Percentiles rank a stretch among this genome's conserved stretches.
phyloP scores from a whole-genome alignment of 2,888 invertebrate genomes.

The Calliphora vomitoria region DNA sequence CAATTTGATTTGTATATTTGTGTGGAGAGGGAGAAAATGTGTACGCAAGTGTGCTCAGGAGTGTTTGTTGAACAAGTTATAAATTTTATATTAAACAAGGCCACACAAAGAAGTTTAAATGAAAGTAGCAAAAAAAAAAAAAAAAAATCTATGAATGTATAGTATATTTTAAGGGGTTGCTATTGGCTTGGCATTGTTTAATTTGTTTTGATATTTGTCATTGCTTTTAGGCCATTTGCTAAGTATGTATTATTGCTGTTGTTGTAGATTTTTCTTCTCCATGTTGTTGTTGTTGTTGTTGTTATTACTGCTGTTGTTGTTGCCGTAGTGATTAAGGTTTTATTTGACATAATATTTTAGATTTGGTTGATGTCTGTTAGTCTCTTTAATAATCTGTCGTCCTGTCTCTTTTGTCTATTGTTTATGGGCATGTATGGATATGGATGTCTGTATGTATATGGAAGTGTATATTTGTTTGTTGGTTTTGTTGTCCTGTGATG shows the following conservation, averaged over 20 bases:
- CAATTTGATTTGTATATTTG: slow-evolving; percentile 26
- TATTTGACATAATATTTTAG: slow-evolving; percentile 63
- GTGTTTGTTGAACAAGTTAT: slow-evolving; percentile 41
- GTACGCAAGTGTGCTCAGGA: background rate
- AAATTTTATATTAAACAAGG: slow-evolving; percentile 18
- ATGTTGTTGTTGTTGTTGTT: slow-evolving; percentile 11
- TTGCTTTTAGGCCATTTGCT: slow-evolving; percentile 59
- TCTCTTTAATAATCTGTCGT: slow-evolving; percentile 24
- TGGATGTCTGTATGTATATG: background rate
- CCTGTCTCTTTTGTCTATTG: slow-evolving; percentile 45
- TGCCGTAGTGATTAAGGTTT: slow-evolving; percentile 61
- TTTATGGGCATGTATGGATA: background rate
- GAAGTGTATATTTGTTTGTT: slow-evolving; percentile 16
- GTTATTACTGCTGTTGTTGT: slow-evolving; percentile 24
- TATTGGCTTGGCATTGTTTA: background rate
- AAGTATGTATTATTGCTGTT: slow-evolving; percentile 41
- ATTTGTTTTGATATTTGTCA: slow-evolving; percentile 45
- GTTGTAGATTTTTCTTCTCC: background rate
- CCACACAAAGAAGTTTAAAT: slow-evolving; percentile 11
- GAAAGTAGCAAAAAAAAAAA: slow-evolving; percentile 14
- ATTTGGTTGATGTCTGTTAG: slow-evolving; percentile 34
- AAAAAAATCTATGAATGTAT: slow-evolving; percentile 35
- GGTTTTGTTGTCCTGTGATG: slow-evolving; percentile 55
- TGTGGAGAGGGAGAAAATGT: background rate
- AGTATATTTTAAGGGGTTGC: slow-evolving; percentile 49